phyloP scores from a whole-genome alignment of 2,888 invertebrate species.

The Ceraclea dissimilis region DNA sequence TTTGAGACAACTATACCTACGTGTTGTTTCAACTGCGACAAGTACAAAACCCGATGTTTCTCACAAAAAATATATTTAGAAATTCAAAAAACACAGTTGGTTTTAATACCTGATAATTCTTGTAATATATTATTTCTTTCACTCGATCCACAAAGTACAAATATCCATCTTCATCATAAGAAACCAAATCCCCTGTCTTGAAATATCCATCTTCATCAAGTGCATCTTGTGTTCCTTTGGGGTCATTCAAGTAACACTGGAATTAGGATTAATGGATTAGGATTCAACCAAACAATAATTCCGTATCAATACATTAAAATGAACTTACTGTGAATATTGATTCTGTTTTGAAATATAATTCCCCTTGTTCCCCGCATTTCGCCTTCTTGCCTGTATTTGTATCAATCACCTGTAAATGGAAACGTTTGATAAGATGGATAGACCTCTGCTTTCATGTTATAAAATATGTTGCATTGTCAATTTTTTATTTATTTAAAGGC shows the following conservation, averaged over 20 bases:
- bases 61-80: too few relatives aligned
- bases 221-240: slow-evolving; percentile 3
- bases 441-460: too few relatives aligned
- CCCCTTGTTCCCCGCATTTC: background rate
- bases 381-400: background rate
- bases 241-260: slow-evolving; percentile 30
- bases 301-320: background rate
- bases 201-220: slow-evolving; percentile 28
- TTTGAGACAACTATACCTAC: too few relatives aligned
- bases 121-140: slow-evolving; percentile 32
- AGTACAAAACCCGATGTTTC: too few relatives aligned
- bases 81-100: too few relatives aligned
- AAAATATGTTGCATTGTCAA: too few relatives aligned
- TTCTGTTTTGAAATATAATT: background rate
- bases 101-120: slow-evolving; percentile 30
- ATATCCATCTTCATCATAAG: slow-evolving; percentile 29
- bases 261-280: background rate
- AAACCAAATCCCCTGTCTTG: slow-evolving; percentile 31
- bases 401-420: background rate
- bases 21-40: too few relatives aligned
- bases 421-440: too few relatives aligned
- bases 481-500: too few relatives aligned
- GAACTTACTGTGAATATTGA: background rate
- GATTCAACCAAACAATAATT: background rate
- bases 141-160: slow-evolving; percentile 30